A percentile compares a stretch with the other conserved stretches of the same genome.
These are phyloP conservation scores for Parthenolecanium corni DNA, from an alignment of 2,888 invertebrate species.

Conservation along the genomic window DNA sequence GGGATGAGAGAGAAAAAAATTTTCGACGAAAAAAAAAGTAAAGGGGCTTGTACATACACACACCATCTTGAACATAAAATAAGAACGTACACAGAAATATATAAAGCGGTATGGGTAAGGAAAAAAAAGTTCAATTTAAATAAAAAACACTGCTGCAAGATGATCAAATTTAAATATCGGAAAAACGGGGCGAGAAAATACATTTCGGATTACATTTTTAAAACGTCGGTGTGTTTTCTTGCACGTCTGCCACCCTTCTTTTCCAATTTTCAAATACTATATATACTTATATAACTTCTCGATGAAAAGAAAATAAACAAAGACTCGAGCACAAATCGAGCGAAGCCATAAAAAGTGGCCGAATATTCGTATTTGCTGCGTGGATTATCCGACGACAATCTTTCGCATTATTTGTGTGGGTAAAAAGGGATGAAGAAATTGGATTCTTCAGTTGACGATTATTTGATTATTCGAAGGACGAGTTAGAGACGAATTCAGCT, in stretches of 20 bases:
- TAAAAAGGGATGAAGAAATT: neutral
- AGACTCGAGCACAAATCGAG: neutral
- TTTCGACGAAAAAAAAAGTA: neutral
- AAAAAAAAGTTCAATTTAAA: constrained; percentile 24
- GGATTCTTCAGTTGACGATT: constrained; percentile 17
- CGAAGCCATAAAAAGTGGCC: neutral
- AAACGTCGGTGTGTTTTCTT: neutral
- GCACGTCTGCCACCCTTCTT: neutral
- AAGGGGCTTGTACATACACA: neutral
- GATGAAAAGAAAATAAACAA: constrained; percentile 27
- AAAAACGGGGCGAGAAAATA: constrained; percentile 25
- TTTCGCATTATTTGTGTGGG: constrained; percentile 3
- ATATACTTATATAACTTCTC: constrained; percentile 18
- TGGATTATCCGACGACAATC: constrained; percentile 15
- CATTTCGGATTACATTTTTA: constrained; percentile 26
- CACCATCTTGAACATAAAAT: neutral
- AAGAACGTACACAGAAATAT: neutral
- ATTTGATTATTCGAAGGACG: neutral
- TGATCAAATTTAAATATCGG: constrained; percentile 29
- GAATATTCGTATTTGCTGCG: constrained; percentile 23
- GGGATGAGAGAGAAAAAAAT: neutral
- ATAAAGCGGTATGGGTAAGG: neutral
- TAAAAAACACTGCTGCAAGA: constrained; percentile 26
- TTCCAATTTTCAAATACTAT: constrained; percentile 9
- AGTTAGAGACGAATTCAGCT: too few species aligned